phyloP scores from a whole-genome alignment of 37 sponge, comb jelly and placozoan genomes.

The Theonella swinhoei region DNA sequence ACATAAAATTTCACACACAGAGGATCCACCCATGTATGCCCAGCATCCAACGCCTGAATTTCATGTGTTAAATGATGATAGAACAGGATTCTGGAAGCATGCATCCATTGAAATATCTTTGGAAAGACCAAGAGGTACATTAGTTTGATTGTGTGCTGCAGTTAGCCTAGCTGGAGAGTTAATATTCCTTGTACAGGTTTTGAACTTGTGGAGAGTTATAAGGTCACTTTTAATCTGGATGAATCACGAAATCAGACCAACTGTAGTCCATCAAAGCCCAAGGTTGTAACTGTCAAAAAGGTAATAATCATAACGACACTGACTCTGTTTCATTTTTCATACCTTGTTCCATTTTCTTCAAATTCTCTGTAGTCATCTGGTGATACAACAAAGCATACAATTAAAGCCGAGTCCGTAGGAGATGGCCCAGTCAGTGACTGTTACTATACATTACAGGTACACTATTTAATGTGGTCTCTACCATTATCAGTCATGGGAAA shows the following conservation, averaged over 20 bases:
- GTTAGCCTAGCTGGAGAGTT: too few relatives aligned
- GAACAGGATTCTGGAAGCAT: slow-evolving; percentile 40
- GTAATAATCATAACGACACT: too few relatives aligned
- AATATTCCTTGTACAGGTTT: not conserved
- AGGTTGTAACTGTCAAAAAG: too few relatives aligned
- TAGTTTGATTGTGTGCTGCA: too few relatives aligned
- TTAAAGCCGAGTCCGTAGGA: not conserved
- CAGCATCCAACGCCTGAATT: not conserved
- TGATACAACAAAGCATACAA: not conserved
- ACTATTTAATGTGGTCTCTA: not conserved
- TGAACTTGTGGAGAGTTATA: not conserved
- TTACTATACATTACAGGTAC: not conserved
- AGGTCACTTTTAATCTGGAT: not conserved
- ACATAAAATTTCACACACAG: not conserved
- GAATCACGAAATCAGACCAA: not conserved
- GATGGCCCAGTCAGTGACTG: not conserved
- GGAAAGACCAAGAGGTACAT: not conserved
- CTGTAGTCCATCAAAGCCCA: not conserved
- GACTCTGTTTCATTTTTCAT: too few relatives aligned
- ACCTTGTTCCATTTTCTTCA: too few relatives aligned
- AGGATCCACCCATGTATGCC: not conserved
- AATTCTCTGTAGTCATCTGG: too few relatives aligned
- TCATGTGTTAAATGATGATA: not conserved
- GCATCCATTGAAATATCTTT: slow-evolving; percentile 8
- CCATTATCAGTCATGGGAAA: too few relatives aligned